phyloP scores from a whole-genome alignment of 2,797 vertebrate species.

The Pipistrellus pygmaeus region DNA sequence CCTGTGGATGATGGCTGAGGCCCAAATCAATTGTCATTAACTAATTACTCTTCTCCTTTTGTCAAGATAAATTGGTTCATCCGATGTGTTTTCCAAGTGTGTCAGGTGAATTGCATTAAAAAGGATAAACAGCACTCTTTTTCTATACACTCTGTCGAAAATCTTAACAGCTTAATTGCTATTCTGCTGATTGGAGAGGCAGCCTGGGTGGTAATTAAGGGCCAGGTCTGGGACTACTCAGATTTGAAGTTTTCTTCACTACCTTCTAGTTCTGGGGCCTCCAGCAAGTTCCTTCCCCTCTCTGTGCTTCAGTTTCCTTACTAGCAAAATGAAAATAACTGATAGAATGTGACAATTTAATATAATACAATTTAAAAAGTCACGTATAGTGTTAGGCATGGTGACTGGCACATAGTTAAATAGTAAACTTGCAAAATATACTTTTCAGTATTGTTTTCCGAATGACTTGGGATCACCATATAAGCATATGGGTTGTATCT shows the following conservation, averaged over 20 bases:
- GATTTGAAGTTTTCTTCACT: background rate
- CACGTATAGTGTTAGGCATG: background rate
- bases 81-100: slow-evolving; percentile 70
- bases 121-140: slow-evolving; percentile 75
- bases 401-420: background rate
- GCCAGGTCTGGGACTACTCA: background rate
- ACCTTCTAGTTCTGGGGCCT: background rate
- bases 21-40: slow-evolving; percentile 76
- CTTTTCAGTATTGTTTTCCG: background rate
- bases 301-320: background rate
- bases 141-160: slow-evolving; percentile 50
- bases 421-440: background rate
- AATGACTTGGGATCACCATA: background rate
- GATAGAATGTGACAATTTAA: background rate
- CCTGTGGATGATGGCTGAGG: background rate
- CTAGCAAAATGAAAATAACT: background rate
- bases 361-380: background rate
- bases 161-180: slow-evolving; percentile 76
- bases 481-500: background rate
- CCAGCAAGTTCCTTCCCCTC: background rate
- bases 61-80: slow-evolving; percentile 75
- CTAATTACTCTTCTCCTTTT: slow-evolving; percentile 77
- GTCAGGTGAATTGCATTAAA: slow-evolving; percentile 76
- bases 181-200: slow-evolving; percentile 68
- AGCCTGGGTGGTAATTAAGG: slow-evolving; percentile 69